Evolutionary conservation across 1,140 invertebrate species (phyloP), one percentile per base, ranked within the genome.

Genomic region (Procambarus clarkii): DNA sequence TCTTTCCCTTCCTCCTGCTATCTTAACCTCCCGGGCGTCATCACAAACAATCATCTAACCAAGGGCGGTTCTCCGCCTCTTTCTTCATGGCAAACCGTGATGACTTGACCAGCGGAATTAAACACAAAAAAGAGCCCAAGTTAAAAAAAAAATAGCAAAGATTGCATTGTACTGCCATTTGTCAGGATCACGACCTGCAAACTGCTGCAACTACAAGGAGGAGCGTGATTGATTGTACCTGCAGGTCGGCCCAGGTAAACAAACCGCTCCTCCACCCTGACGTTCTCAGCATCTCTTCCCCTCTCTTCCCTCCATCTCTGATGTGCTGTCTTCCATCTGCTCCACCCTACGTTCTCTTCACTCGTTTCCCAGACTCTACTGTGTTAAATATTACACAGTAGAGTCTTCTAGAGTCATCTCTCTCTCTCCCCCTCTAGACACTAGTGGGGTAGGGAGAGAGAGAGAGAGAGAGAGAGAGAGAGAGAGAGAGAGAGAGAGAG

Each of bases 131-230:
- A 54, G 50, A 58, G 54, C 54, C 54, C 54, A 58, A 34, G 11
- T 34, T 3, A 4, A 24, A 5, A 34, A 74, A 74, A 74, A 74
- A 74, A 74, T 34, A 5, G n/a, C 24, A 5, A 15, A 74, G 69
- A 74, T 24, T 74, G 69, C 69, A 74, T 74, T 74, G 69, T 74
- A 74, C 69, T 34, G 7, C 24, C 69, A 74, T 74, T 74, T 74
- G 69, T 74, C 69, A 24, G 69, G 69, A 34, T 74, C 69, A 74
- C 69, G 69, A 74, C 69, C 69, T 34, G 69, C 24, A 74, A 74
- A 74, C 69, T 24, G 4, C 24, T 8, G 24, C 69, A 34, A 74
- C n/a, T 24, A 5, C 15, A 74, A 9, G 69, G 69, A 74, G 69
- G 7, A 21, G 21, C 7, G 69, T 74, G 69, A 74, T 74, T 74